Percentiles rank a stretch among this genome's conserved stretches.
These are phyloP conservation scores for Contarinia nasturtii DNA, from an alignment of 1,140 invertebrate species.

Conservation along the genomic window DNA sequence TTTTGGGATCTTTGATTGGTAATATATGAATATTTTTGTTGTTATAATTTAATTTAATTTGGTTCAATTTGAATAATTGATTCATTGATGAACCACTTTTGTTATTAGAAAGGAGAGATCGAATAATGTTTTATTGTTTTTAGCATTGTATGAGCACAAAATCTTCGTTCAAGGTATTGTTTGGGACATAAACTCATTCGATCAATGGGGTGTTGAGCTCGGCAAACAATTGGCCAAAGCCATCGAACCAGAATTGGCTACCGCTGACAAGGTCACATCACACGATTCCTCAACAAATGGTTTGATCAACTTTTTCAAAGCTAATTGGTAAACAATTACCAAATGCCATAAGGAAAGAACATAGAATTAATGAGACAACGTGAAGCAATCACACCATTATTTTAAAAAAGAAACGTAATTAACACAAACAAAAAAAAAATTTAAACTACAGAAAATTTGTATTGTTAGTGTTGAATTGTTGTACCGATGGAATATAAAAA, in stretches of 20 bases:
- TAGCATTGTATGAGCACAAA: constrained; percentile 95
- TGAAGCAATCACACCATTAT: no score
- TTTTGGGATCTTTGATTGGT: constrained; percentile 89
- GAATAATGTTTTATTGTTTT: no score
- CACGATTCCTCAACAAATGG: constrained; percentile 90
- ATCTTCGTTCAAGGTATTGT: constrained; percentile 97
- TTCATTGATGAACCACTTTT: no score
- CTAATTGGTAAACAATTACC: constrained; percentile 22
- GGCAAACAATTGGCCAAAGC: constrained; percentile 96
- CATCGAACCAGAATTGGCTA: constrained; percentile 82
- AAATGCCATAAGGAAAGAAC: no score
- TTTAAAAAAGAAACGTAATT: no score
- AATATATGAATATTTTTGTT: constrained; percentile 11
- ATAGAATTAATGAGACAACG: no score
- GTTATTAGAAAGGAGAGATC: no score
- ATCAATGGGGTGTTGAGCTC: constrained; percentile 99
- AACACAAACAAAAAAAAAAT: no score
- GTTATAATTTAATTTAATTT: background rate
- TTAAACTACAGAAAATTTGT: no score
- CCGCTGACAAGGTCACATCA: constrained; percentile 32
- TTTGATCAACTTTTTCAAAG: constrained; percentile 85
- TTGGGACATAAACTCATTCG: constrained; percentile 99
- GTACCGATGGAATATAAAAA: no score
- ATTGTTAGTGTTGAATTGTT: no score
- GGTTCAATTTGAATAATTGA: constrained; percentile 1